Evolutionary conservation across 2,797 vertebrate species (phyloP).

Genomic region (Bufotes viridis): DNA sequence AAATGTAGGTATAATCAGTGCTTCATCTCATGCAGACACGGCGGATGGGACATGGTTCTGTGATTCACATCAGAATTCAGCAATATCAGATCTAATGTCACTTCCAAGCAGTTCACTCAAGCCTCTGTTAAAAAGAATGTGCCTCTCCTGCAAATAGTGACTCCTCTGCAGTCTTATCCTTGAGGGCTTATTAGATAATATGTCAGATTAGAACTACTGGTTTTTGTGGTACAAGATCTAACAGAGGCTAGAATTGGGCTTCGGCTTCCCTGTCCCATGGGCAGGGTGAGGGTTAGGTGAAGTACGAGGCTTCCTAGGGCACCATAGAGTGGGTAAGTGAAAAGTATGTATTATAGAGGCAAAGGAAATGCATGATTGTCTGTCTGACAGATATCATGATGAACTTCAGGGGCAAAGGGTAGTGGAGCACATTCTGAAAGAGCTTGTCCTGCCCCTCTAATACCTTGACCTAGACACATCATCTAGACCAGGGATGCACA

Average conservation of each 20-base stretch:
- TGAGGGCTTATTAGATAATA: neutral
- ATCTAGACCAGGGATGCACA: too few relatives aligned
- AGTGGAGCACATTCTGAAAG: too few relatives aligned
- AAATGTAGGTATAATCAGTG: neutral
- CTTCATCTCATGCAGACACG: neutral
- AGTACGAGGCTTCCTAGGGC: too few relatives aligned
- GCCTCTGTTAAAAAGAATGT: slow-evolving; percentile 3
- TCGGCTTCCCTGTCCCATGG: too few relatives aligned
- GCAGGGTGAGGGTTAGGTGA: too few relatives aligned
- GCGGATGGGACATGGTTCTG: neutral
- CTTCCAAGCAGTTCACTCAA: neutral
- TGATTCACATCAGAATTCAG: neutral
- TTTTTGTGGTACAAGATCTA: neutral
- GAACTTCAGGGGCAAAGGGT: too few relatives aligned
- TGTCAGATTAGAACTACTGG: neutral
- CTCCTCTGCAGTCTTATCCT: neutral
- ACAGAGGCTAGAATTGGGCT: neutral
- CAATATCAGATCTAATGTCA: slow-evolving; percentile 25
- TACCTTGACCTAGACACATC: too few relatives aligned
- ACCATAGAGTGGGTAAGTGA: too few relatives aligned
- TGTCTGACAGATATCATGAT: too few relatives aligned
- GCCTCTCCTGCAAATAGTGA: neutral
- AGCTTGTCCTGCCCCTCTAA: too few relatives aligned
- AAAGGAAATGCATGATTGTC: too few relatives aligned
- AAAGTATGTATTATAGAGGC: too few relatives aligned